These are phyloP conservation scores for Micromys minutus DNA, from an alignment of 2,113 vertebrate genomes.

Conservation along the genomic window DNA sequence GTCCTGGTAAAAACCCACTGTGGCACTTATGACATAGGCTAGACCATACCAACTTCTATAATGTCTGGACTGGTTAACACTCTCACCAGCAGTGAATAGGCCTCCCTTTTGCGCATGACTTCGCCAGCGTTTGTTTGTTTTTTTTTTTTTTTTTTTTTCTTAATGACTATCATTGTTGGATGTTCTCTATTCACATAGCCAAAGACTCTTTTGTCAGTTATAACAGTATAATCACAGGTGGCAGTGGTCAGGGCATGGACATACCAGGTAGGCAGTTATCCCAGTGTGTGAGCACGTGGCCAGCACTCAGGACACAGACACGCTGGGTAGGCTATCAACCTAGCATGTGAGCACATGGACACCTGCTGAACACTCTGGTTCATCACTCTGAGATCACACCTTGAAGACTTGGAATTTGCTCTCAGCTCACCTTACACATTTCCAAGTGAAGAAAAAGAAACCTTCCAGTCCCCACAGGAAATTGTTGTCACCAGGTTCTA, in stretches of 20 bases:
- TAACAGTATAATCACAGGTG: neutral
- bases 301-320: neutral
- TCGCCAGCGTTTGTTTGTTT: too few relatives aligned
- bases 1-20: neutral
- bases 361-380: neutral
- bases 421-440: neutral
- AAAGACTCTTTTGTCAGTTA: neutral
- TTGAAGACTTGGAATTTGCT: neutral
- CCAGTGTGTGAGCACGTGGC: neutral
- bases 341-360: neutral
- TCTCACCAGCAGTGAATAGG: neutral
- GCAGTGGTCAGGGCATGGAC: neutral
- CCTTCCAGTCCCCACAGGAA: rapidly evolving
- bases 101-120: neutral
- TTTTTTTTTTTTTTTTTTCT: too few relatives aligned
- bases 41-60: neutral
- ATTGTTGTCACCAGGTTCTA: neutral
- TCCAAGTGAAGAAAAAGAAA: neutral
- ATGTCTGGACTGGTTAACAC: neutral
- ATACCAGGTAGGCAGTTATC: neutral
- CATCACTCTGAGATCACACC: neutral
- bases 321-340: neutral
- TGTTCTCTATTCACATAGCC: neutral
- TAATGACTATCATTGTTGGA: neutral
- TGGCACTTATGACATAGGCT: neutral